Percentiles rank a stretch among this genome's conserved stretches.
Conservation (phyloP, 2,113 vertebrate genomes). For the Eurypyga helias region DNA sequence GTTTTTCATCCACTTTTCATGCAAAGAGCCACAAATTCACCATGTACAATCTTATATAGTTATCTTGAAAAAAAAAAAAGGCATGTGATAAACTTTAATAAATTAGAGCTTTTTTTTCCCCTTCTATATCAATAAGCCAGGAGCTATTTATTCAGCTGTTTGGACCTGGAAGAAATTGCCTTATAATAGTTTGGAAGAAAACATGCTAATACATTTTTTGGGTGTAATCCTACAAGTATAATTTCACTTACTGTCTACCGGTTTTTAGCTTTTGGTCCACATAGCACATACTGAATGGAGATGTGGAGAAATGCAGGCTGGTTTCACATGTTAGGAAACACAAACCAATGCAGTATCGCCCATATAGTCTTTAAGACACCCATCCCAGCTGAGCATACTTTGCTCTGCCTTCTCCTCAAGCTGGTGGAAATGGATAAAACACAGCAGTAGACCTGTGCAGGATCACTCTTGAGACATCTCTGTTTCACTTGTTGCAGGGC, state of each 20-base stretch:
- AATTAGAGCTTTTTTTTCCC: background rate
- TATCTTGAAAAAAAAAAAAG: background rate
- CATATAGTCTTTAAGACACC: background rate
- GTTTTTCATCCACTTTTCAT: conserved; percentile 17
- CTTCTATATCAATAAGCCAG: background rate
- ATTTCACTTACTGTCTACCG: background rate
- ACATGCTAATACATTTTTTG: background rate
- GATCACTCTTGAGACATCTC: background rate
- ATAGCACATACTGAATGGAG: background rate
- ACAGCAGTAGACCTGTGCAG: background rate
- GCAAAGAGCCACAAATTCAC: background rate
- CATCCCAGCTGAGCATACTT: background rate
- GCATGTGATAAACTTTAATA: background rate
- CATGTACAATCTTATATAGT: background rate
- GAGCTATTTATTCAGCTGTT: conserved; percentile 47
- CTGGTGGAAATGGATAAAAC: background rate
- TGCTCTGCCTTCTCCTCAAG: background rate
- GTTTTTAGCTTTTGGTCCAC: background rate
- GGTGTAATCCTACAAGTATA: background rate
- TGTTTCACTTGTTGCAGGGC: background rate
- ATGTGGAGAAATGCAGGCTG: background rate
- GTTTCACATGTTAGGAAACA: background rate
- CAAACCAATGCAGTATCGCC: background rate
- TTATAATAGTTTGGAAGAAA: background rate
- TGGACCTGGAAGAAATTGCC: conserved; percentile 1